Percentiles rank a stretch among this genome's conserved stretches.
These are phyloP conservation scores for Eulemur macaco DNA, from an alignment of 2,113 vertebrate genomes.

Conservation along the genomic window DNA sequence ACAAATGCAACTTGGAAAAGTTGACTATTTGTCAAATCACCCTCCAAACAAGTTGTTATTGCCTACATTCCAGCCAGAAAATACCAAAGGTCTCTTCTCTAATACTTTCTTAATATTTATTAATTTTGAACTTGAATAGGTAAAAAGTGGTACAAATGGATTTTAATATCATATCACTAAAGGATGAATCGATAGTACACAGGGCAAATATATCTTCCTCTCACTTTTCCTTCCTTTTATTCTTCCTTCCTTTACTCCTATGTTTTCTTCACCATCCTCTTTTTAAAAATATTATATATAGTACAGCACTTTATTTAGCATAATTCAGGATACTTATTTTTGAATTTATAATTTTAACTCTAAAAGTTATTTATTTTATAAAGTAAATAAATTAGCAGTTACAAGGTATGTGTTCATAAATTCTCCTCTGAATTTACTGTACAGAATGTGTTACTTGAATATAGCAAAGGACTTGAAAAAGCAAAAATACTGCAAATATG, in stretches of 20 bases:
- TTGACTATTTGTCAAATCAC: neutral
- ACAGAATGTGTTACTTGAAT: neutral
- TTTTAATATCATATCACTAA: neutral
- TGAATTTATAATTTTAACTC: neutral
- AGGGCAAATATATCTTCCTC: neutral
- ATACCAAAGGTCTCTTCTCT: neutral
- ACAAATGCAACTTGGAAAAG: neutral
- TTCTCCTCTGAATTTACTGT: neutral
- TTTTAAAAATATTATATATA: neutral
- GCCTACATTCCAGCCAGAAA: neutral
- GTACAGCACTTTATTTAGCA: neutral
- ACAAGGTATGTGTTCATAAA: neutral
- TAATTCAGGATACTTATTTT: neutral
- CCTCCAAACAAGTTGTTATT: neutral
- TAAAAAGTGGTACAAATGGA: neutral
- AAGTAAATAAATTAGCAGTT: neutral
- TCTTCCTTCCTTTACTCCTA: neutral
- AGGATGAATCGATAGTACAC: neutral
- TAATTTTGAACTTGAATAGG: neutral
- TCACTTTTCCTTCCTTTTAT: neutral
- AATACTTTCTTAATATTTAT: neutral
- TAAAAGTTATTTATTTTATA: neutral
- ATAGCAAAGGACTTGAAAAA: neutral
- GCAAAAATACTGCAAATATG: neutral
- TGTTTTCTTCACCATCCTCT: neutral